Evolutionary conservation across 2,888 invertebrate species (phyloP).

Genomic region (Micoletzkya japonica): DNA sequence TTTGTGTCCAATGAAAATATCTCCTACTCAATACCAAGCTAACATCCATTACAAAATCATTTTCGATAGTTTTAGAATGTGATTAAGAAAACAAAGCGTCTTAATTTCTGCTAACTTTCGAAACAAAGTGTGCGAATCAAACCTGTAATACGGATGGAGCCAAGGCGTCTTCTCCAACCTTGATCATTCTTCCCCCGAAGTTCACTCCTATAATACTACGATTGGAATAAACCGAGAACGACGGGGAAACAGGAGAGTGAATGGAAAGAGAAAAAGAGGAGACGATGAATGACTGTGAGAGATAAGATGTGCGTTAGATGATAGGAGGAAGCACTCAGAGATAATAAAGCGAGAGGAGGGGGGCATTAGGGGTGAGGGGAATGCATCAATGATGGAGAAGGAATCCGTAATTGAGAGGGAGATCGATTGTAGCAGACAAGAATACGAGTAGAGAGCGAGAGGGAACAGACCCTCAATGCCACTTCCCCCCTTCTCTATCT

Average conservation of each 20-base stretch:
- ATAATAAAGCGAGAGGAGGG: constrained; percentile 3
- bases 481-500: too few species aligned
- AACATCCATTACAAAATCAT: too few species aligned
- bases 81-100: background rate
- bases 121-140: background rate
- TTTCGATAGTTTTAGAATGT: too few species aligned
- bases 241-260: background rate
- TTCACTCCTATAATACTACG: constrained; percentile 24
- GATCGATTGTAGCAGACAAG: background rate
- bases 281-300: background rate
- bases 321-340: background rate
- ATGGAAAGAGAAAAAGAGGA: background rate
- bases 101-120: background rate
- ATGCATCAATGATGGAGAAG: constrained; percentile 10
- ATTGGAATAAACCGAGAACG: background rate
- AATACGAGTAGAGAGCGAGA: constrained; percentile 10
- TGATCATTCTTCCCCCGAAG: constrained; percentile 14
- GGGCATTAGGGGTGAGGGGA: background rate
- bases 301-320: background rate
- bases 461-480: too few species aligned
- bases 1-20: too few species aligned
- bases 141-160: constrained; percentile 21
- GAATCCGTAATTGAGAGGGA: constrained; percentile 10
- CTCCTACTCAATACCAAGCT: too few species aligned
- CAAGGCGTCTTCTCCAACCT: constrained; percentile 10